phyloP scores from a whole-genome alignment of 2,113 vertebrate species.

The Neopipo cinnamomea region DNA sequence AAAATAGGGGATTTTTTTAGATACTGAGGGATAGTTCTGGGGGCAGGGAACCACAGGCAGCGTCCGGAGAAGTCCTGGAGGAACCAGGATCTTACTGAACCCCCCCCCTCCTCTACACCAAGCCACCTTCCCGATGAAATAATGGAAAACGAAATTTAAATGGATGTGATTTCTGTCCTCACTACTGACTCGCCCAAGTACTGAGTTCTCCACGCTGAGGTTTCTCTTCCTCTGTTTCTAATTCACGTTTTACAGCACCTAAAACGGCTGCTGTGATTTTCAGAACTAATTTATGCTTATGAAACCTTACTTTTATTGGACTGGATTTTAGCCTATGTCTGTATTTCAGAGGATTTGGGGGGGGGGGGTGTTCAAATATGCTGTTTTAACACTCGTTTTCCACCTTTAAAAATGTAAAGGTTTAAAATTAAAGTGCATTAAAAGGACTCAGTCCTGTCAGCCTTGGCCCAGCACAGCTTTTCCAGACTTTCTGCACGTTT shows the following conservation, averaged over 20 bases:
- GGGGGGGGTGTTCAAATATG: rapidly evolving
- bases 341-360: neutral
- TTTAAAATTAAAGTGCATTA: neutral
- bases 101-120: too few species aligned
- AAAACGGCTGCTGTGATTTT: neutral
- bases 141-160: neutral
- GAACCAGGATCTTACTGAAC: neutral
- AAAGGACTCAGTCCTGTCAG: neutral
- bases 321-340: neutral
- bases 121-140: neutral
- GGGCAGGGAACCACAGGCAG: neutral
- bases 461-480: neutral
- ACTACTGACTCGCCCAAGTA: neutral
- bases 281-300: neutral
- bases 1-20: neutral
- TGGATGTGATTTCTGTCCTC: neutral
- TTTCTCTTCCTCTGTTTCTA: neutral
- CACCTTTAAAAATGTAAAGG: neutral
- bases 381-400: neutral
- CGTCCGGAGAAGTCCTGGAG: neutral
- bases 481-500: neutral
- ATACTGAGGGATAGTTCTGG: neutral
- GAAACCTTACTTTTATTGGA: neutral
- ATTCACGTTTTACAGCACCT: neutral
- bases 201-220: neutral